Conservation (phyloP, 2,888 invertebrate genomes). For the Troides aeacus region DNA sequence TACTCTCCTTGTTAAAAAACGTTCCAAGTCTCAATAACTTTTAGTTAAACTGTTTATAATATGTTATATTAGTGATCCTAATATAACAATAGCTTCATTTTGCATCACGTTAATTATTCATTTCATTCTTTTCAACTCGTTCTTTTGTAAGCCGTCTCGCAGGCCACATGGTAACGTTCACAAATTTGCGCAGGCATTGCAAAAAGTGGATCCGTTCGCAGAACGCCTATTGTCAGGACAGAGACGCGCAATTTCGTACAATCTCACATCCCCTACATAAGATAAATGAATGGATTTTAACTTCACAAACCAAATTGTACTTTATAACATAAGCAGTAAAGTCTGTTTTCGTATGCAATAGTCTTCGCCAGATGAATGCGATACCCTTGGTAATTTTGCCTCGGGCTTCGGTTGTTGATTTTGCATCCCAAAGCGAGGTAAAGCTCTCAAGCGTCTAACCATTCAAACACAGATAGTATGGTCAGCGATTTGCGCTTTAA, state of each 20-base stretch:
- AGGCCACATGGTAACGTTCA: constrained; percentile 58
- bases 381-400: constrained; percentile 69
- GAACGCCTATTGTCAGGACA: constrained; percentile 72
- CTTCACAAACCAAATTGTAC: constrained; percentile 33
- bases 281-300: constrained; percentile 44
- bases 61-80: background rate
- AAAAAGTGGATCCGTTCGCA: constrained; percentile 67
- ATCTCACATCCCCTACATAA: constrained; percentile 74
- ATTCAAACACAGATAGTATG: constrained; percentile 33
- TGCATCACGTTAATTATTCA: constrained; percentile 11
- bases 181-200: constrained; percentile 70
- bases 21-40: too few species aligned
- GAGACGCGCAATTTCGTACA: constrained; percentile 72
- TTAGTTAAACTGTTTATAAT: too few species aligned
- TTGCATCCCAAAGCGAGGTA: constrained; percentile 50
- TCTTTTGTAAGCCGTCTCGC: constrained; percentile 43
- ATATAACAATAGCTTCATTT: background rate
- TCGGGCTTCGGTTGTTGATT: constrained; percentile 57
- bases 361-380: constrained; percentile 49
- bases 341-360: constrained; percentile 35
- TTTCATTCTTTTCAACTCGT: constrained; percentile 36
- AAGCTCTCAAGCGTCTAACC: constrained; percentile 37
- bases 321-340: background rate
- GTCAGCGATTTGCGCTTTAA: constrained; percentile 52
- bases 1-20: too few species aligned